These are phyloP conservation scores for Bubalus kerabau DNA, from an alignment of 2,113 vertebrate species.

Conservation along the genomic window DNA sequence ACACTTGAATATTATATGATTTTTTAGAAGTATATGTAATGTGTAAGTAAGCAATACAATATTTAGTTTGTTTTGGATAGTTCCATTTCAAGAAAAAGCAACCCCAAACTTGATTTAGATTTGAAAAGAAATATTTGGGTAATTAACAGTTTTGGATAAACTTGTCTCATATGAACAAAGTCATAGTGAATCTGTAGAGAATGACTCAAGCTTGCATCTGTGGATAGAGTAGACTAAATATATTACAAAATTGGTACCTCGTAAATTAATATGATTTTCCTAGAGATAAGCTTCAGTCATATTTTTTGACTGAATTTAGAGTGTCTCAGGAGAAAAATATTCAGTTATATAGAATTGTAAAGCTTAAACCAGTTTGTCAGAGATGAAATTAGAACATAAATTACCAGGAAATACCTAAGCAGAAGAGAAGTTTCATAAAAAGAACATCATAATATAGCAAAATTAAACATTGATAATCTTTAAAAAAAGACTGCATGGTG, in stretches of 20 bases:
- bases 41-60: neutral
- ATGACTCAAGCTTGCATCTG: neutral
- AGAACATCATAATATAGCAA: neutral
- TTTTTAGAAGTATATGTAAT: neutral
- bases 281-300: neutral
- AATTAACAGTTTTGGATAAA: neutral
- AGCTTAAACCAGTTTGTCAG: neutral
- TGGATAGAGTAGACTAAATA: neutral
- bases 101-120: neutral
- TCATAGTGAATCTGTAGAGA: neutral
- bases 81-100: neutral
- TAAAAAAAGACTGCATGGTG: neutral
- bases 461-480: slow-evolving; percentile 54
- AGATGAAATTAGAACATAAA: neutral
- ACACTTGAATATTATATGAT: neutral
- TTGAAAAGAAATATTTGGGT: neutral
- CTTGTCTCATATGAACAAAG: neutral
- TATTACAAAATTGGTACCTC: neutral
- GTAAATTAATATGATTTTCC: neutral
- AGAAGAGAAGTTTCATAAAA: neutral
- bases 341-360: neutral
- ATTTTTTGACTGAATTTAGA: neutral
- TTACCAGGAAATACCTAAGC: neutral
- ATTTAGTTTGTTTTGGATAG: neutral
- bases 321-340: neutral